Evolutionary conservation across 2,888 invertebrate species (phyloP).

Genomic region (Pristionchus entomophagus): DNA sequence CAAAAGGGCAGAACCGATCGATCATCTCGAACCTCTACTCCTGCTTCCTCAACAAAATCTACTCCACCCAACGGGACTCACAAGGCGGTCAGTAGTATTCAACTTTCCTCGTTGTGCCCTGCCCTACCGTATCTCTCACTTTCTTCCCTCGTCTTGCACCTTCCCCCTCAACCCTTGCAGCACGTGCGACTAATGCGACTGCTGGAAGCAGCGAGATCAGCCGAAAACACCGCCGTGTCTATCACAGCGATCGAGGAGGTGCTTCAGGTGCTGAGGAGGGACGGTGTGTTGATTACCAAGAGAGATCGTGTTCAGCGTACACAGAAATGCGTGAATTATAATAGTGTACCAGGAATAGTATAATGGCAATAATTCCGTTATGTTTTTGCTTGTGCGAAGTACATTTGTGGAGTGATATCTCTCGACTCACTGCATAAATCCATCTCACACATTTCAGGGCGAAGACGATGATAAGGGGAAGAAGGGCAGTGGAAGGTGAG

Average conservation of each 20-base stretch:
- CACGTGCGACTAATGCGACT: constrained; percentile 61
- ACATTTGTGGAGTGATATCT: too few species aligned
- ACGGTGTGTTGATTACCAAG: not conserved
- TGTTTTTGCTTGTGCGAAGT: too few species aligned
- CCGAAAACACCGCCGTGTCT: constrained; percentile 58
- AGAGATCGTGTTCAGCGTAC: constrained; percentile 24
- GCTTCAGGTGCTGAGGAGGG: constrained; percentile 46
- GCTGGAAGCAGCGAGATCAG: constrained; percentile 54
- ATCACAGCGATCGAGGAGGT: constrained; percentile 59
- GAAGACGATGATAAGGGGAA: constrained; percentile 35
- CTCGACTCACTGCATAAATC: not conserved
- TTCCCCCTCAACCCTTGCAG: constrained; percentile 10
- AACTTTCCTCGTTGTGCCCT: not conserved
- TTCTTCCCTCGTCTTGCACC: not conserved
- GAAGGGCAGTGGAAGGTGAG: constrained; percentile 38
- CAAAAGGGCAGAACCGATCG: constrained; percentile 70
- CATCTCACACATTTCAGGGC: not conserved
- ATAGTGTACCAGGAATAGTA: not conserved
- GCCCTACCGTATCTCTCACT: not conserved
- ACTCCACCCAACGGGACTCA: not conserved
- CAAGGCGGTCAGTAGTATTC: not conserved
- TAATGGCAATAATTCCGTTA: too few species aligned
- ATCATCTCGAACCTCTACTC: not conserved
- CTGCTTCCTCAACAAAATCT: not conserved
- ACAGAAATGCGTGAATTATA: too few species aligned